Conservation (phyloP, 2,113 vertebrate genomes). For the Polypterus senegalus region DNA sequence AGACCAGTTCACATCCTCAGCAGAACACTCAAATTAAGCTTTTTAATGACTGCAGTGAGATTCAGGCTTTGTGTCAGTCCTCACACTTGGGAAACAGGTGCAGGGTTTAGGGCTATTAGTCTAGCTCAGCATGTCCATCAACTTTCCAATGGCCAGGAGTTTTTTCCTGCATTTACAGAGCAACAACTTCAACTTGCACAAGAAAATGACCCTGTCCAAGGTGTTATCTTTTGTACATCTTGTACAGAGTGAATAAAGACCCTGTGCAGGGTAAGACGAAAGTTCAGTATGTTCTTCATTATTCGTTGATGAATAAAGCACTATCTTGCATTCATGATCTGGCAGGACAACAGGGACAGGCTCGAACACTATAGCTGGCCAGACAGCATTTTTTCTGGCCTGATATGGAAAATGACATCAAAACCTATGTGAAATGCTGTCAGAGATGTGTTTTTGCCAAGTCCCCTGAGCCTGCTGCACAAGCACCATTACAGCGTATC, state of each 20-base stretch:
- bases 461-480: too few species aligned
- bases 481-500: too few species aligned
- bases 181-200: conserved; percentile 1
- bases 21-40: background rate
- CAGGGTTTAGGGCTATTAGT: background rate
- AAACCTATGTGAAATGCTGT: too few species aligned
- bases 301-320: too few species aligned
- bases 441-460: too few species aligned
- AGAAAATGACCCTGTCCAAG: background rate
- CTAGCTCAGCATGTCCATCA: conserved; percentile 2
- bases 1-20: background rate
- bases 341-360: too few species aligned
- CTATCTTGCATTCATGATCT: too few species aligned
- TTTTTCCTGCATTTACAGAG: background rate
- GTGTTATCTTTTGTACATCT: conserved; percentile 5
- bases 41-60: background rate
- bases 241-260: conserved; percentile 6
- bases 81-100: background rate
- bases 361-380: too few species aligned
- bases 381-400: too few species aligned
- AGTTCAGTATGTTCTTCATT: conserved; percentile 3
- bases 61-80: background rate
- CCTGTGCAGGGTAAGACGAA: background rate
- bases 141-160: background rate
- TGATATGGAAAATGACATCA: too few species aligned